Evolutionary conservation across 1,140 invertebrate genomes (phyloP), one percentile per base, ranked within the genome.

Genomic region (Proales similis): DNA sequence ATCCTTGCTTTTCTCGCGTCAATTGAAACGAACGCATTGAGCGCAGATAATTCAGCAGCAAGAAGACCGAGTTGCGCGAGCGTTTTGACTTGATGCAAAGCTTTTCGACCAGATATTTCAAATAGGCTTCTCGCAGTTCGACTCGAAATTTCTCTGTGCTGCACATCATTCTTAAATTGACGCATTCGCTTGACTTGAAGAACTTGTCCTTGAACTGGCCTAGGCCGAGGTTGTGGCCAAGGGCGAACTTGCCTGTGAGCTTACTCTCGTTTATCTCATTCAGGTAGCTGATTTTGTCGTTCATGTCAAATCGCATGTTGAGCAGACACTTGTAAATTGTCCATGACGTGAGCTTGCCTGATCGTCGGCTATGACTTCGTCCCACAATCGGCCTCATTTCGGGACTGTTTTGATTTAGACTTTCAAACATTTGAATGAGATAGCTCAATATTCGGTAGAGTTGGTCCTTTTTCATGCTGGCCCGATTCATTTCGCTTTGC

Each of bases 241-340:
- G 29, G 12, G 33, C 17, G 45, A 57, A 57, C 1, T 36, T 26
- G 12, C 51, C 51, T 3, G 33, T 20, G 36, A 42, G 45, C 9
- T 22, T 4, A 7, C 26, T 42, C 12, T 39, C 20, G 14, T 42
- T 57, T 17, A 57, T 7, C 30, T 57, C 36, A 26, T 14, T 57
- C 20, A 57, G 32, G 19, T 57, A 57, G 22, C 24, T 57, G 27
- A 57, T 38, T 24, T 57, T 57, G 20, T 57, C 51, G n/a, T 57
- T 9, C 51, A 57, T 57, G 9, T 5, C 29, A 57, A 57, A 57
- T 39, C 45, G 39, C 51, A 57, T 57, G 14, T 42, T 39, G 2
- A 57, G 30, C 29, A 57, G 30, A 17, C 51, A 57, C 39, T 57
- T 57, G 20, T 57, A 57, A 43, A 57, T 57, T 57, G 39, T 36